Evolutionary conservation across 37 sponge, comb jelly and placozoan species (phyloP).

Genomic region (Halichondria panicea): DNA sequence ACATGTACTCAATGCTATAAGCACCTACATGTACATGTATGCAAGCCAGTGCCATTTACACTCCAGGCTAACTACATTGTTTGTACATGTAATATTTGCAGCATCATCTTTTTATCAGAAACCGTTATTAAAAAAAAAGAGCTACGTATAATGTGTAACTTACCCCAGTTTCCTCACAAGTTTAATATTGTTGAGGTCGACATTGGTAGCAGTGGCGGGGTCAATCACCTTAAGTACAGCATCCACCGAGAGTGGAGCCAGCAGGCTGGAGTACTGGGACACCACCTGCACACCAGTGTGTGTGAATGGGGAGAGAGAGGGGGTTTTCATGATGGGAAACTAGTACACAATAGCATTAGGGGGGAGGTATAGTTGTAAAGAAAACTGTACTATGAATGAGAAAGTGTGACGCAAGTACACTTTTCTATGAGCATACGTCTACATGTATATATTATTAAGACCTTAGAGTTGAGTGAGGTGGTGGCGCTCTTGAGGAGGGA

Average conservation of each 20-base stretch:
- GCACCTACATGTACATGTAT: no score
- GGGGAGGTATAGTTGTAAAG: no score
- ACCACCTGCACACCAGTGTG: constrained; percentile 65
- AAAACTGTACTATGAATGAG: background rate
- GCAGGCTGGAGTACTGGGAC: constrained; percentile 91
- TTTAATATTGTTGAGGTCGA: constrained; percentile 94
- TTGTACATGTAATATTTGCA: no score
- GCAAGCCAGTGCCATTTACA: no score
- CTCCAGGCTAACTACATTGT: no score
- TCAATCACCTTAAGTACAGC: constrained; percentile 95
- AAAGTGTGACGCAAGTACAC: background rate
- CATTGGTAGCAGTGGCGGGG: constrained; percentile 90
- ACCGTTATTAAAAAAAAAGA: no score
- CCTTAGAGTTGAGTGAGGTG: constrained; percentile 97
- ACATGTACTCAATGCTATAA: no score
- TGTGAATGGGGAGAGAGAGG: background rate
- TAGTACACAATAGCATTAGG: background rate
- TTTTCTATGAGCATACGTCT: no score
- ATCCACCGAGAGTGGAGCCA: constrained; percentile 96
- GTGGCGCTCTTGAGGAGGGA: constrained; percentile 95
- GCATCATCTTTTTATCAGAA: no score
- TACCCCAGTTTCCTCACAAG: constrained; percentile 86
- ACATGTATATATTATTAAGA: constrained; percentile 6
- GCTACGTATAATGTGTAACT: constrained; percentile 24
- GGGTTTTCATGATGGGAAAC: no score